Percentiles rank a stretch among this genome's conserved stretches.
These are phyloP conservation scores for Drosophila tristis DNA, from an alignment of 1,140 invertebrate genomes.

Conservation along the genomic window DNA sequence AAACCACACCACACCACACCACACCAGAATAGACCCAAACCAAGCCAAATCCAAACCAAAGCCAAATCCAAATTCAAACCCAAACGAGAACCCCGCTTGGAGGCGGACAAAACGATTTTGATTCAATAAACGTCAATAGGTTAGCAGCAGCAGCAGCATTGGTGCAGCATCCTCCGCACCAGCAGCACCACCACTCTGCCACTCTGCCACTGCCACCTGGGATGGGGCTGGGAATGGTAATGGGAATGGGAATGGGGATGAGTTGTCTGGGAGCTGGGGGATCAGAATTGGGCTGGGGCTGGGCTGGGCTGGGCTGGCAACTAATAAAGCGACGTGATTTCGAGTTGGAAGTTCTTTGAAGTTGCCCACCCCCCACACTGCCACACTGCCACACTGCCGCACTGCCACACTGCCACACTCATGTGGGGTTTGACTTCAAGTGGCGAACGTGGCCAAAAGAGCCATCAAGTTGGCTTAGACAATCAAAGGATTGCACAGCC, in stretches of 20 bases:
- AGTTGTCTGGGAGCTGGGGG: constrained; percentile 32
- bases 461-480: constrained; percentile 54
- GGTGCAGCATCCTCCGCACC: not conserved
- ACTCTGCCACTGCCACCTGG: not conserved
- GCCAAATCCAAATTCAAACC: constrained; percentile 3
- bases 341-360: constrained; percentile 43
- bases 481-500: not conserved
- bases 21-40: constrained; percentile 1
- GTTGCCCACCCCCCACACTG: not conserved
- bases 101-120: constrained; percentile 65
- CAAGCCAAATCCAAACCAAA: constrained; percentile 1
- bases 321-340: constrained; percentile 64
- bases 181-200: not conserved
- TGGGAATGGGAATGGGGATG: constrained; percentile 4
- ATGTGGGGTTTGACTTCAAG: constrained; percentile 25
- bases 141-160: constrained; percentile 38
- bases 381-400: too few relatives aligned
- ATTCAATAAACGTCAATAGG: constrained; percentile 79
- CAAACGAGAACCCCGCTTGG: constrained; percentile 19
- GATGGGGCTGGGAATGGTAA: too few relatives aligned
- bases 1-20: too few relatives aligned
- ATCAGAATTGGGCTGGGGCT: not conserved
- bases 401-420: not conserved
- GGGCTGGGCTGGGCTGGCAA: constrained; percentile 13
- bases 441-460: constrained; percentile 42